A percentile compares a stretch with the other conserved stretches of the same genome.
These are phyloP conservation scores for Andrena fulva DNA, from an alignment of 2,888 invertebrate species.

Conservation along the genomic window DNA sequence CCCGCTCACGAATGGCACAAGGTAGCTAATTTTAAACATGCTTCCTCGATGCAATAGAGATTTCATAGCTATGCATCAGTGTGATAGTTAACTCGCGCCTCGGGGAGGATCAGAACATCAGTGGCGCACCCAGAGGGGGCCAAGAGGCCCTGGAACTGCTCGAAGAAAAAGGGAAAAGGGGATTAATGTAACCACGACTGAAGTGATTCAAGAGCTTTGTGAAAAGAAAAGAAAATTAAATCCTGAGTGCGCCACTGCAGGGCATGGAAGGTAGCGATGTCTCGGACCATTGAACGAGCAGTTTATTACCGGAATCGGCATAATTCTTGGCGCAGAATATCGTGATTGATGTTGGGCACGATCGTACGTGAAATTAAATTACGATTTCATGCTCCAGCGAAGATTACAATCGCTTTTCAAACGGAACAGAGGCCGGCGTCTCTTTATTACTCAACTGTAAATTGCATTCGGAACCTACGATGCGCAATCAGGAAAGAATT, in stretches of 20 bases:
- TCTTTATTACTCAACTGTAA: background rate
- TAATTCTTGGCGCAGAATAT: background rate
- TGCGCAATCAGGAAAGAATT: background rate
- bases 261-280: too few relatives aligned
- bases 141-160: too few relatives aligned
- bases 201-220: too few relatives aligned
- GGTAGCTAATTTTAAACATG: background rate
- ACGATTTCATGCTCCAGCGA: conserved; percentile 1
- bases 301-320: background rate
- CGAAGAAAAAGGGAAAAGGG: too few relatives aligned
- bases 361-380: conserved; percentile 4
- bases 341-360: background rate
- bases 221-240: too few relatives aligned
- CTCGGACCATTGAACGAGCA: background rate
- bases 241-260: too few relatives aligned
- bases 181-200: too few relatives aligned
- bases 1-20: background rate
- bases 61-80: too few relatives aligned
- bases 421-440: background rate
- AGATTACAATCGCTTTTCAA: background rate
- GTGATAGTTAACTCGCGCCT: too few relatives aligned
- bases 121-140: too few relatives aligned
- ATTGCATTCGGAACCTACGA: background rate
- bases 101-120: too few relatives aligned
- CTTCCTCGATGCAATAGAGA: too few relatives aligned